Evolutionary conservation across 2,888 invertebrate genomes (phyloP).

Genomic region (Hirtodrosophila cameraria): DNA sequence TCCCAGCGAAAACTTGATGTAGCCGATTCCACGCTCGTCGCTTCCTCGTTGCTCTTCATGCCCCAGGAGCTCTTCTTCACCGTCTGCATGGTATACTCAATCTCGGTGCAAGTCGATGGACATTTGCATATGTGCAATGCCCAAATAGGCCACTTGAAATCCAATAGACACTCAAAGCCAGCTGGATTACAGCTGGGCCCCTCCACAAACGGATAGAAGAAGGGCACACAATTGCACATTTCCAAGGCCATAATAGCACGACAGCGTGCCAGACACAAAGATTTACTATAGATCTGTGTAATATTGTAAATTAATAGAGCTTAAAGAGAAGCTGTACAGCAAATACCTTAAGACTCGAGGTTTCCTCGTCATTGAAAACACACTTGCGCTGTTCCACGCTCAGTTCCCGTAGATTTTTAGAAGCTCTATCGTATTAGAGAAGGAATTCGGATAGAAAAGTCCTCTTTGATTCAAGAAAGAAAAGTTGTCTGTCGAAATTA

Average conservation of each 20-base stretch:
- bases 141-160: conserved; percentile 83
- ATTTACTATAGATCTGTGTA: conserved; percentile 79
- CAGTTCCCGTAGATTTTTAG: conserved; percentile 82
- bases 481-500: no score
- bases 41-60: conserved; percentile 64
- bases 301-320: no score
- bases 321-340: no score
- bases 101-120: conserved; percentile 80
- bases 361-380: conserved; percentile 85
- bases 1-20: conserved; percentile 86
- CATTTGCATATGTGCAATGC: conserved; percentile 82
- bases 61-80: conserved; percentile 81
- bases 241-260: conserved; percentile 85
- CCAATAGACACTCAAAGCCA: conserved; percentile 81
- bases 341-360: conserved; percentile 82
- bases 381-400: conserved; percentile 85
- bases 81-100: conserved; percentile 79
- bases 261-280: conserved; percentile 83
- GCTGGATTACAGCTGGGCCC: conserved; percentile 80
- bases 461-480: no score
- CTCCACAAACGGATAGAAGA: conserved; percentile 84
- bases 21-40: conserved; percentile 57
- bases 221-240: conserved; percentile 86
- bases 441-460: no score
- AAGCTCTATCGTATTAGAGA: no score